Conservation (phyloP, 2,797 vertebrate species). For the Ciconia nigra region DNA sequence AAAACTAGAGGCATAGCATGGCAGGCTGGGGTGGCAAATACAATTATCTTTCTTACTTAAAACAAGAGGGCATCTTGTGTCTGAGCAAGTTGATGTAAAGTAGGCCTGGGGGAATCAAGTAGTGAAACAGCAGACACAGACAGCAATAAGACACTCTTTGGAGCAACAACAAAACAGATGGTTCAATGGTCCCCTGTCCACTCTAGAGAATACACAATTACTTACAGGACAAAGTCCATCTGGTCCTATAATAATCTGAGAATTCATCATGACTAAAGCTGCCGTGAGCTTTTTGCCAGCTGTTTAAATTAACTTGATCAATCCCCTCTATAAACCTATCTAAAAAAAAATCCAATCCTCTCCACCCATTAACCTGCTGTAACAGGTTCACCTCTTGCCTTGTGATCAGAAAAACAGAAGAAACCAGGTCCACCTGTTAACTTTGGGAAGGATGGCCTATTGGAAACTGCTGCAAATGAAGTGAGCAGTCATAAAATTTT, state of each 20-base stretch:
- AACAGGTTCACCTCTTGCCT: neutral
- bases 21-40: neutral
- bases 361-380: neutral
- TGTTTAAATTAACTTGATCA: slow-evolving; percentile 24
- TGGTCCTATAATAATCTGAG: slow-evolving; percentile 37
- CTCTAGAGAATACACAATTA: slow-evolving; percentile 42
- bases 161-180: slow-evolving; percentile 49
- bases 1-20: neutral
- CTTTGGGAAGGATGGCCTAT: neutral
- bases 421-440: neutral
- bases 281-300: neutral
- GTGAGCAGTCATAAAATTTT: neutral
- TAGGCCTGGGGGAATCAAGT: neutral
- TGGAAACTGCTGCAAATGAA: slow-evolving; percentile 6
- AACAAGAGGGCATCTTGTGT: neutral
- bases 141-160: slow-evolving; percentile 12
- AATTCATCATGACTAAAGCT: slow-evolving; percentile 22
- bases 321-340: neutral
- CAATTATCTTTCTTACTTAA: neutral
- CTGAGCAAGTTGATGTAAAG: neutral
- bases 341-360: neutral
- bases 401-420: neutral
- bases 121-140: neutral
- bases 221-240: slow-evolving; percentile 56
- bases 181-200: neutral